Base-by-base conservation (phyloP, 1,140 invertebrate genomes). In the Venturia canescens region DNA sequence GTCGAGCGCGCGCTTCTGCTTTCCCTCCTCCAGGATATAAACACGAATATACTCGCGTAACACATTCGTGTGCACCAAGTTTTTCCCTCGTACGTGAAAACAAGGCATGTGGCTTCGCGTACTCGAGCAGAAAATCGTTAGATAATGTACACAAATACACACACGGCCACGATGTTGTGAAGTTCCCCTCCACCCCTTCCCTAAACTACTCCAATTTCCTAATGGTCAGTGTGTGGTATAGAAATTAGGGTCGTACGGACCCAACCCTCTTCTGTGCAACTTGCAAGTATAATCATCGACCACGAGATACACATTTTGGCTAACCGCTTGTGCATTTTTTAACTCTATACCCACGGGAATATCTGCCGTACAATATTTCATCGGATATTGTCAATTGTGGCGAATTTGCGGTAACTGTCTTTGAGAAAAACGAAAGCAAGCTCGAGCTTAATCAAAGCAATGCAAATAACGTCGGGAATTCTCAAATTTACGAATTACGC, bases 191-290 rank as follows among this genome's bases (percentile, higher is more conserved):
- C 13, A 9, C 38, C 11, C 5, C 38, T 44, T 44, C 38, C 38
- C 38, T 11, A 44, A 50, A 70, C 48, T 23, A 66, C 50, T 21
- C 71, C 70, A 81, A 78, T 82, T 82, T 80, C 79, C 81, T 82
- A 82, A 82, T 82, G 81, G 81, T 53, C 71, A 29, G 53, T 76
- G 18, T 27, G 74, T 11, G 27, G 21, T 27, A 76, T 63, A 34
- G 74, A 48, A 76, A 63, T 60, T 76, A 34, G 50, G 53, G 29
- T 57, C 1, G 38, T 9, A 44, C 38, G 38, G 38, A 44, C 38
- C 38, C 38, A 44, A 44, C 38, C 16, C 31, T 29, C 21, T 69
- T 44, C 67, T 21, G 16, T 48, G 13, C 16, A 11, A 18, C 50
- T 44, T 50, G 34, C 18, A 3, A 21, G 34, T 23, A 18, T 21